Evolutionary conservation across 2,888 invertebrate genomes (phyloP), one percentile per base, ranked within the genome.

Genomic region (Glaucopsyche alexis): DNA sequence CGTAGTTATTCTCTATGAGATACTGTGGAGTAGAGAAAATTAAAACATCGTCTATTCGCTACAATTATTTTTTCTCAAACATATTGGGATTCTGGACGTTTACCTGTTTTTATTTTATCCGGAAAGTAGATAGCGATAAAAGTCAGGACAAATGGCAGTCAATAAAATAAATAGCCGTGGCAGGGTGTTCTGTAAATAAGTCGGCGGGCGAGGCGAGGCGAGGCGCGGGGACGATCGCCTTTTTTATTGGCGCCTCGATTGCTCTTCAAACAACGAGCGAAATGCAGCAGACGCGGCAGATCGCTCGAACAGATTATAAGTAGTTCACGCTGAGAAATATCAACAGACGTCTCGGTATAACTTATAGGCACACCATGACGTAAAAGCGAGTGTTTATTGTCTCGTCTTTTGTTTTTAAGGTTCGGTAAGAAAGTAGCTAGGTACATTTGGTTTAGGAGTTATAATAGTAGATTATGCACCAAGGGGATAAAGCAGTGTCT

Each of bases 191-290:
- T 91, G 93, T 93, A 93, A 93, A 93, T 93, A 93, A 92, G 91
- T 91, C 86, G 88, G 85, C 85, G 60, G 47, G 47, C 47, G 47
- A 9, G 84, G 83, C 83, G 80, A 83, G 83, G 86, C 85, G 87
- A 89, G 86, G 89, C 90, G 91, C 88, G 90, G 91, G 91, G 90
- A 87, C 91, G 91, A 91, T 93, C 91, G 92, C 83, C 90, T 93
- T 93, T 93, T 93, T 93, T 93, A 93, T 93, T 93, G 93, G 88
- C 90, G 91, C 91, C 91, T 90, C 90, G 89, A 93, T 93, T 89
- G 92, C 93, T 91, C 93, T 93, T 90, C 89, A 91, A 90, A 91
- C 91, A 89, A 87, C 84, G 91, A 89, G 89, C 86, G 89, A 86
- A 87, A 84, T 82, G 78, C 78, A 81, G 90, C 91, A 87, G 90